Conservation (phyloP, 92 coral and sea anemone genomes). For the Epizoanthus scotinus region DNA sequence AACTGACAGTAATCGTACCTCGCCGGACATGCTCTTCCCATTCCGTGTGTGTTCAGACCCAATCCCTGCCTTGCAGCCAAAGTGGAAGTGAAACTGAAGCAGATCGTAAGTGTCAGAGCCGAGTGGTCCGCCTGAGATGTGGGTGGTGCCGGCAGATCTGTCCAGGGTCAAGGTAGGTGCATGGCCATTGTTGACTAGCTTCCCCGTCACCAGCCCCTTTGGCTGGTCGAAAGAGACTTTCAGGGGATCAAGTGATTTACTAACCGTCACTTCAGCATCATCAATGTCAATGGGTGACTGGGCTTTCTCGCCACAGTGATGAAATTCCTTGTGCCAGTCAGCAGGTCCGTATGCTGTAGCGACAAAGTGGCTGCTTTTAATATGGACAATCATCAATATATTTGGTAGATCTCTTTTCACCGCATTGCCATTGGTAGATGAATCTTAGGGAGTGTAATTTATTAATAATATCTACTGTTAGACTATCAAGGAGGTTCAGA, state of each 20-base stretch:
- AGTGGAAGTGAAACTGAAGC: constrained; percentile 54
- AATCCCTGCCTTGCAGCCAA: constrained; percentile 27
- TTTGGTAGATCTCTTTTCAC: no score
- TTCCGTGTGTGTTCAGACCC: constrained; percentile 53
- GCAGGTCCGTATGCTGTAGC: constrained; percentile 37
- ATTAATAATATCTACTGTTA: no score
- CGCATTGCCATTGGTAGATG: no score
- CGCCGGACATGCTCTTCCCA: constrained; percentile 17
- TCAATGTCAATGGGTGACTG: constrained; percentile 52
- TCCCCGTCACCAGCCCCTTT: constrained; percentile 34
- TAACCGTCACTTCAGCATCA: not conserved
- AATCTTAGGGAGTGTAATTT: no score
- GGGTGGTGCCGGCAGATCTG: constrained; percentile 20
- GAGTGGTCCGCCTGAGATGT: constrained; percentile 44
- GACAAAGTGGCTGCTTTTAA: not conserved
- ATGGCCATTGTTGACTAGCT: constrained; percentile 41
- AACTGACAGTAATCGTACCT: constrained; percentile 20
- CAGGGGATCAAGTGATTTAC: not conserved
- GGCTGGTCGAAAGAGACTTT: constrained; percentile 20
- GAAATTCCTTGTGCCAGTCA: constrained; percentile 29
- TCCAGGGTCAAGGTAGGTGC: constrained; percentile 21
- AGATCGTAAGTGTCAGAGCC: not conserved
- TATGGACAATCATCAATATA: not conserved
- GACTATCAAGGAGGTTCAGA: no score
- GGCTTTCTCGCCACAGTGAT: constrained; percentile 5